Base-by-base conservation (phyloP, 2,113 vertebrate species). In the human region DNA sequence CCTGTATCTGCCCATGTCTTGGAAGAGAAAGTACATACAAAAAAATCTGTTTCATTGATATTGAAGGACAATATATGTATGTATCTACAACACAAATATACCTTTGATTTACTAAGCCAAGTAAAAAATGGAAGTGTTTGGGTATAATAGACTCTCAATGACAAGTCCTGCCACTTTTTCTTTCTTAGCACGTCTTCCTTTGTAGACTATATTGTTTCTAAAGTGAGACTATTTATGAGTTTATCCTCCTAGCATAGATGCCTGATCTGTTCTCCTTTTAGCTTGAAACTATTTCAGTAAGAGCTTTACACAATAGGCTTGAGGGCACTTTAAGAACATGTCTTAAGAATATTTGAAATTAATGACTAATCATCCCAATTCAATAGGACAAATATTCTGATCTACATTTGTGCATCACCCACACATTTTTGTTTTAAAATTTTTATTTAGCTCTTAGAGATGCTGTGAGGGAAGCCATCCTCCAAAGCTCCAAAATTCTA, bases 321-420 rank as follows among this genome's bases (percentile, higher is more conserved):
- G 20, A 95, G 73, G 38, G 45, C 86, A 83, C 40, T 94, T 87
- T 94, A n/a, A 73, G 61, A 85, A 68, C 7, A 83, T 1, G 2
- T 92, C 9, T 98, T 90, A 75, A 72, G 66, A 91, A 89, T 96
- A 80, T 32, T 16, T 68, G 18, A 90, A 93, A 40, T 79, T 94
- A 96, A n/a, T 94, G n/a, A 84, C 40, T 78, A 95, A 90, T 90
- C 70, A 97, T 91, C 18, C 8, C 55, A 93, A 90, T 93, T 84
- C 57, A 81, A 89, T 84, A 50, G 80, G 40, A 38, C 1, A 22
- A 82, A 13, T 86, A 55, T 38, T 45, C 27, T 25, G 12, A 95
- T 86, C 38, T 57, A 86, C 55, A 79, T 78, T 97, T 79, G 88
- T 25, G 84, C 35, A 1, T 92, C 32, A 23, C 40, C 80, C 90